phyloP scores from a whole-genome alignment of 2,113 vertebrate species.

The Oncorhynchus keta region DNA sequence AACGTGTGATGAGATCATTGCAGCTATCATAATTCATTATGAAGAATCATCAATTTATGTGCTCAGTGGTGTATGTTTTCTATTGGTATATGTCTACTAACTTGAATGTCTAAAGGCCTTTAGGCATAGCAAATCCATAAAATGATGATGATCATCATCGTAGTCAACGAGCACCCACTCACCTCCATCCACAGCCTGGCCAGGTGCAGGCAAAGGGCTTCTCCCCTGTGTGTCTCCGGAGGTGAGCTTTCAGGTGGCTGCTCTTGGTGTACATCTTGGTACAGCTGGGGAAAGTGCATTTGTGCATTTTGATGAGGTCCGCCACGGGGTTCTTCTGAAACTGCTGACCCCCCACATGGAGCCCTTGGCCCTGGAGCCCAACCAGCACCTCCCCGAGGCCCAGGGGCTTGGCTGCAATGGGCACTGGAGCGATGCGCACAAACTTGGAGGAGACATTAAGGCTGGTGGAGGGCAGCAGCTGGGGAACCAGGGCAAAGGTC shows the following conservation, averaged over 20 bases:
- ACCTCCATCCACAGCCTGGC: constrained; percentile 96
- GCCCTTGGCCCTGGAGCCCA: constrained; percentile 62
- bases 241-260: constrained; percentile 95
- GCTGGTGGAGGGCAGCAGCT: constrained; percentile 80
- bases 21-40: too few species aligned
- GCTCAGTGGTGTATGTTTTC: too few species aligned
- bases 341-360: constrained; percentile 83
- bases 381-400: constrained; percentile 70
- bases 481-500: constrained; percentile 91
- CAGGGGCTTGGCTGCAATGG: constrained; percentile 90
- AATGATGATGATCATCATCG: background rate
- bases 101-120: background rate
- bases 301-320: constrained; percentile 97
- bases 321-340: constrained; percentile 88
- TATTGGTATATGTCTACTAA: background rate
- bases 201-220: constrained; percentile 95
- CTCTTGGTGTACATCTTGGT: constrained; percentile 98
- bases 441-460: constrained; percentile 85
- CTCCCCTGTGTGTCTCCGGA: constrained; percentile 92
- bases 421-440: constrained; percentile 91
- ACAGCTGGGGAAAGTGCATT: constrained; percentile 92
- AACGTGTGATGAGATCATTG: too few species aligned
- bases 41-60: too few species aligned
- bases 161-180: constrained; percentile 55
- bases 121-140: background rate